phyloP scores from a whole-genome alignment of 2,888 invertebrate species.

The Drepanosiphum platanoidis region DNA sequence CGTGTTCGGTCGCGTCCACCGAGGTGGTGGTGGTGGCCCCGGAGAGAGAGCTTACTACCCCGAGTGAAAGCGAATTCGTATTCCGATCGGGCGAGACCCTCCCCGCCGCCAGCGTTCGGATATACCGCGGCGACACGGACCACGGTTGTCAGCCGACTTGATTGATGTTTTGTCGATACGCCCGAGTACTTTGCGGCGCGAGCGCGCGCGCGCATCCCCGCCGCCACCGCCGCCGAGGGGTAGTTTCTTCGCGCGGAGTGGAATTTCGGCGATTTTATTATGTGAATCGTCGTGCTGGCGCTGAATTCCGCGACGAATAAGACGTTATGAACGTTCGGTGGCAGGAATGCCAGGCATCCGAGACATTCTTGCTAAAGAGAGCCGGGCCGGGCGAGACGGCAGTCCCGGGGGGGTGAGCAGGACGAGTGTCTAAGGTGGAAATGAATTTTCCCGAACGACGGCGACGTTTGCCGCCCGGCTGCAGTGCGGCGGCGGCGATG shows the following conservation, averaged over 20 bases:
- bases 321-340: constrained; percentile 34
- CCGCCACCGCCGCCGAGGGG: not conserved
- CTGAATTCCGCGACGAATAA: constrained; percentile 52
- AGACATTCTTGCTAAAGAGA: constrained; percentile 3
- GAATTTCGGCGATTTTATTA: constrained; percentile 59
- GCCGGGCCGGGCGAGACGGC: not conserved
- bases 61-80: constrained; percentile 42
- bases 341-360: constrained; percentile 33
- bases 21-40: no score
- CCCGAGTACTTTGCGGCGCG: not conserved
- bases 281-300: not conserved
- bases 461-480: not conserved
- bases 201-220: no score
- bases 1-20: constrained; percentile 14
- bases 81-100: constrained; percentile 37
- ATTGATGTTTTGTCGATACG: constrained; percentile 57
- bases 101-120: not conserved
- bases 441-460: not conserved
- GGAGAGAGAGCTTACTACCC: not conserved
- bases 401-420: not conserved
- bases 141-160: constrained; percentile 32
- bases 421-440: not conserved
- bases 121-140: constrained; percentile 11
- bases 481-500: no score
- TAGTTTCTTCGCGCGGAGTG: not conserved